Base-by-base conservation (phyloP, 1,140 invertebrate species). In the Uloborus diversus region DNA sequence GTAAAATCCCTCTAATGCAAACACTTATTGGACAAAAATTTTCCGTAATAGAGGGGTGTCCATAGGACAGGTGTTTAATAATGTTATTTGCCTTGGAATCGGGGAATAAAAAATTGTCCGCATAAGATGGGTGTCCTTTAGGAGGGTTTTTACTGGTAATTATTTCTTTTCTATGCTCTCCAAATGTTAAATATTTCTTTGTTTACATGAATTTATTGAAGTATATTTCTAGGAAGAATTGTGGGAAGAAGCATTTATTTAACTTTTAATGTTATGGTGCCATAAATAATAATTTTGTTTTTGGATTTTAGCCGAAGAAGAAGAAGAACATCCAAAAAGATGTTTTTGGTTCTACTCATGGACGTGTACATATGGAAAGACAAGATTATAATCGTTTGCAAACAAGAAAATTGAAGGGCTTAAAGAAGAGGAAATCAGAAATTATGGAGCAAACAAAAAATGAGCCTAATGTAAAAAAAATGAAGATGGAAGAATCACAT, bases 281-380 rank as follows among this genome's bases (percentile, higher is more conserved):
- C n/a, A 11, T 4, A 13, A 20, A 20, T 9, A 7, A 14, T n/a
- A n/a, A 53, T 2, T 62, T 20, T 62, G n/a, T 62, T 0, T 66
- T 47, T 49, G 47, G 5, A 0, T 20, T 66, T 30, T 37, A 75
- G 76, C 73, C 61, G 1, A 80, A 75, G 1, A 80, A 81, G 30
- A 51, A 73, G 27, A 99, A 99, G 89, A 99, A 99, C 87, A 90
- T 98, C 61, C 91, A 91, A 0, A 91, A 89, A 49, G 94, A 99
- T 89, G 90, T 88, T 11, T 92, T 99, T 86, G 96, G 97, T 76
- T 93, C 93, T 7, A 95, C 93, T 84, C 89, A 95, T 84, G 98
- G 96, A 64, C 91, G 95, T 70, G 91, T 99, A 73, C 98, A 99
- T 87, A 91, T 99, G 89, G 93, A 94, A 64, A 91, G 92, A 86